A percentile compares a stretch with the other conserved stretches of the same genome.
Evolutionary conservation across 2,113 vertebrate genomes (phyloP).

Genomic region (Castor canadensis): DNA sequence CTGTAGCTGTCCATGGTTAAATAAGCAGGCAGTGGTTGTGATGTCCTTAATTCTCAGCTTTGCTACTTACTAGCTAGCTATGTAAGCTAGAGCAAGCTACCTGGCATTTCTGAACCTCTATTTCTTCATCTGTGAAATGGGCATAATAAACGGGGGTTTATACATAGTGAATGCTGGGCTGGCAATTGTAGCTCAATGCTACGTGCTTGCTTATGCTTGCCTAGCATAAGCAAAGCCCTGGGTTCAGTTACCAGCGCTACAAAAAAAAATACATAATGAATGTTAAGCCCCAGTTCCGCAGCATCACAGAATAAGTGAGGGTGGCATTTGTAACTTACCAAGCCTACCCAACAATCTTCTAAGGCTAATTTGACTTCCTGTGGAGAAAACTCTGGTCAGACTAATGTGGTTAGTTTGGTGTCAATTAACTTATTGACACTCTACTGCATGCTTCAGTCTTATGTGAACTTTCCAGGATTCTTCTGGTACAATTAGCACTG

Average conservation of each 20-base stretch:
- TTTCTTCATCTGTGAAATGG: neutral
- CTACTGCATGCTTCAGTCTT: neutral
- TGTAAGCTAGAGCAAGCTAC: neutral
- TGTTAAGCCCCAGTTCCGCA: neutral
- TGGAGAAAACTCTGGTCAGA: neutral
- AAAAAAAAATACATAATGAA: no score
- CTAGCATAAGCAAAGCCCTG: no score
- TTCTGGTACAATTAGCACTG: neutral
- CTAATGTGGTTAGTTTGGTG: neutral
- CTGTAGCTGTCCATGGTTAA: neutral
- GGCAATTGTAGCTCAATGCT: neutral
- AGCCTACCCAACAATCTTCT: neutral
- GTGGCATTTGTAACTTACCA: neutral
- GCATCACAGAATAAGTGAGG: neutral
- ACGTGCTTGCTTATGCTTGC: no score
- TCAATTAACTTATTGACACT: neutral
- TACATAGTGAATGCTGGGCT: neutral
- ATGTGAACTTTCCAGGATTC: neutral
- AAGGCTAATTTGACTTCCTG: neutral
- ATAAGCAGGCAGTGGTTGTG: neutral
- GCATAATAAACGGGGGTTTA: neutral
- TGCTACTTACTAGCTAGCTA: neutral
- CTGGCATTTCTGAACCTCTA: neutral
- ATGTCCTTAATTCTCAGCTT: neutral
- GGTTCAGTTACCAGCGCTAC: no score